Conservation (phyloP, 2,797 vertebrate genomes). For the Mastacembelus armatus region DNA sequence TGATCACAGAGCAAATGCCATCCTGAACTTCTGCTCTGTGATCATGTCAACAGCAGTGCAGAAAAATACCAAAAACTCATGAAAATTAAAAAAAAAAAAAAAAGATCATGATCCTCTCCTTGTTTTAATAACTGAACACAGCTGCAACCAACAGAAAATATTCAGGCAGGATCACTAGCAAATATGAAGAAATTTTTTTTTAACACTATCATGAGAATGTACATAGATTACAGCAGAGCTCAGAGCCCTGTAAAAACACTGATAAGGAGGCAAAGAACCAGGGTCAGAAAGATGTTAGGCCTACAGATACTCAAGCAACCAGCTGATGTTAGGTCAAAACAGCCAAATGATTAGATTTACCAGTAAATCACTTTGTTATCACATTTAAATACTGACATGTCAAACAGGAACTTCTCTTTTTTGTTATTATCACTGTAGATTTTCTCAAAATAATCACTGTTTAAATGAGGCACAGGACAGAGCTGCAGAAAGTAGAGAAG, state of each 20-base stretch:
- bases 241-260: slow-evolving; percentile 45
- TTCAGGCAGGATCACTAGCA: neutral
- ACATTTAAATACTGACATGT: slow-evolving; percentile 27
- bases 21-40: slow-evolving; percentile 28
- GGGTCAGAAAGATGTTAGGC: slow-evolving; percentile 59
- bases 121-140: slow-evolving; percentile 4
- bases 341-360: slow-evolving; percentile 33
- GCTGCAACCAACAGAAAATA: slow-evolving; percentile 14
- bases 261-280: slow-evolving; percentile 54
- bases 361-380: slow-evolving; percentile 32
- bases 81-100: slow-evolving; percentile 46
- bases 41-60: slow-evolving; percentile 57
- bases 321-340: slow-evolving; percentile 38
- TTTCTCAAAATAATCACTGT: slow-evolving; percentile 19
- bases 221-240: slow-evolving; percentile 42
- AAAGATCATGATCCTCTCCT: slow-evolving; percentile 9
- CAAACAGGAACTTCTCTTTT: slow-evolving; percentile 1
- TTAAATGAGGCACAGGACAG: slow-evolving; percentile 22
- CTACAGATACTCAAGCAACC: slow-evolving; percentile 39
- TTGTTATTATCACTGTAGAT: slow-evolving; percentile 5
- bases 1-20: too few species aligned
- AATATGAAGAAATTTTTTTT: slow-evolving; percentile 6
- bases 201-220: slow-evolving; percentile 28
- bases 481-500: neutral
- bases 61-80: neutral